Evolutionary conservation across 2,113 vertebrate species (phyloP), one percentile per base, ranked within the genome.

Genomic region (Menura novaehollandiae): DNA sequence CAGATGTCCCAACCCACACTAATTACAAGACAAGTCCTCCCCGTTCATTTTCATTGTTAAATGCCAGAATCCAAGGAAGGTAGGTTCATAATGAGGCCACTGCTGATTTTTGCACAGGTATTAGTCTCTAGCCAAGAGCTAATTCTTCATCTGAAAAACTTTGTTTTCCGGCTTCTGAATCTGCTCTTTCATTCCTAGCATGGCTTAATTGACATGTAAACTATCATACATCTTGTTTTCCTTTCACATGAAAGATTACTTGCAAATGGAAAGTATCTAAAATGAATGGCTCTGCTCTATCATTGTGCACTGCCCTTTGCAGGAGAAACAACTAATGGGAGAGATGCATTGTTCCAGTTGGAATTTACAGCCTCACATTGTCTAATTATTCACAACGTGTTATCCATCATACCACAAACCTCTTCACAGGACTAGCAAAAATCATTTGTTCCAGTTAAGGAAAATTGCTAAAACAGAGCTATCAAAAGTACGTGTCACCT

Each of bases 361-460:
- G 82, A 93, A 97, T 97, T 97, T 97, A 96, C 73, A 96, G 64
- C 80, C 75, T 69, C 77, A 13, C 43, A 19, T 22, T 96, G 80
- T 89, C 97, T 96, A 98, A 97, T 98, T 97, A 97, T 96, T 98
- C 92, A 95, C 67, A 55, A 85, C 37, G 58, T 24, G 1, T 78
- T 74, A 97, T 93, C 63, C 59, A 93, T 97, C 95, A 97, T 89
- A 56, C 39, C 63, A 69, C 95, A 94, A 96, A 85, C 62, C 62
- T 94, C 67, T 83, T 91, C 55, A 82, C 71, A 91, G 30, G 41
- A 91, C 23, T 32, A 76, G 72, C 75, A 81, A 97, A 94, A 95
- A 24, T 15, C 77, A 83, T 58, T 83, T 55, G 10, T 24, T 97
- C 68, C 51, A 53, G 74, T 77, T 71, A n/a, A 74, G 59, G 58